phyloP scores from a whole-genome alignment of 2,888 invertebrate species.

The Prostheceraeus crozeri region DNA sequence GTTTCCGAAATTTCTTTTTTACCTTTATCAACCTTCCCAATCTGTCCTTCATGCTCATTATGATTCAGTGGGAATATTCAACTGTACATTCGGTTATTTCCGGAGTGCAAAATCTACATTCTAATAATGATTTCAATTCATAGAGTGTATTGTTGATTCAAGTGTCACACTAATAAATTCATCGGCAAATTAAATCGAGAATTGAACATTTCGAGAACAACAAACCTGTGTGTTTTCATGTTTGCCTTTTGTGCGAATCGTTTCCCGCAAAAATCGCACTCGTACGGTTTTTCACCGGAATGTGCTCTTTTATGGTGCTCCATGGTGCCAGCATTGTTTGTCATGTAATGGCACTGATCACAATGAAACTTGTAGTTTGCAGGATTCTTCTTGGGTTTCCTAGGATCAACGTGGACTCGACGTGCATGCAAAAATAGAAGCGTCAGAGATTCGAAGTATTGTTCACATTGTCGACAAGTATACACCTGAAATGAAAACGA shows the following conservation, averaged over 20 bases:
- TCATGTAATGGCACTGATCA: constrained; percentile 38
- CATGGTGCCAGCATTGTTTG: constrained; percentile 38
- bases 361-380: constrained; percentile 38
- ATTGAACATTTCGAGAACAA: too few species aligned
- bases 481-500: too few species aligned
- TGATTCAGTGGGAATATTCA: too few species aligned
- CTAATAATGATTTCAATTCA: too few species aligned
- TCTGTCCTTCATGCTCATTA: too few species aligned
- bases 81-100: too few species aligned
- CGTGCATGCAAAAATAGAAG: constrained; percentile 38
- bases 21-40: too few species aligned
- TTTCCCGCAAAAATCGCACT: constrained; percentile 36
- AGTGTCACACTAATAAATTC: too few species aligned
- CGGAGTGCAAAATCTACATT: too few species aligned
- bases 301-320: constrained; percentile 37
- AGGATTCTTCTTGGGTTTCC: constrained; percentile 38
- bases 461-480: constrained; percentile 38
- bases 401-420: constrained; percentile 37
- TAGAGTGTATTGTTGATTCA: too few species aligned
- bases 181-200: too few species aligned
- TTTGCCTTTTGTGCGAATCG: constrained; percentile 38
- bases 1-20: too few species aligned
- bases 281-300: constrained; percentile 36
- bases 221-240: constrained; percentile 37
- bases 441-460: constrained; percentile 37